Conservation (phyloP, 2,888 invertebrate genomes). For the Epirrita christyi region DNA sequence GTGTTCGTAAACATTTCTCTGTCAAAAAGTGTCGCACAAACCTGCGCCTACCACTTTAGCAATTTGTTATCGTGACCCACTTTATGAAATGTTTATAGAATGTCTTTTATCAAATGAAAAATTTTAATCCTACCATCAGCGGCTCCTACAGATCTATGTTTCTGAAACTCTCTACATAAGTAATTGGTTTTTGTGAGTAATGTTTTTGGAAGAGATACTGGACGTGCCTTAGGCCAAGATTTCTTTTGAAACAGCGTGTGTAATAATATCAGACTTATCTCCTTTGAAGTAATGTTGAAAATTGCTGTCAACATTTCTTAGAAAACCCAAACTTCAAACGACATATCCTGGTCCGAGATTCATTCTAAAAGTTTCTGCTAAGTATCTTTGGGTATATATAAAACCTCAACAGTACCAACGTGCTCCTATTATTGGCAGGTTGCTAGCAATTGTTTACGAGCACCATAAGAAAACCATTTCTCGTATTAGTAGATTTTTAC, state of each 20-base stretch:
- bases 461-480: constrained; percentile 24
- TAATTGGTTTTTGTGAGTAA: too few relatives aligned
- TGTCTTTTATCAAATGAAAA: background rate
- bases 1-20: constrained; percentile 21
- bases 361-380: too few relatives aligned
- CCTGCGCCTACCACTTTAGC: constrained; percentile 13
- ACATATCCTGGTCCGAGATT: background rate
- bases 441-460: constrained; percentile 18
- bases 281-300: too few relatives aligned
- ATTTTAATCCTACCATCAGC: too few relatives aligned
- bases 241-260: too few relatives aligned
- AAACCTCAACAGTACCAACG: background rate
- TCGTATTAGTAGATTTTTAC: constrained; percentile 29
- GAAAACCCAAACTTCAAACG: background rate
- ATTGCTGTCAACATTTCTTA: too few relatives aligned
- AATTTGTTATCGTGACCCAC: constrained; percentile 18
- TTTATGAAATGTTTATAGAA: constrained; percentile 10
- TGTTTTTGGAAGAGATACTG: too few relatives aligned
- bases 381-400: background rate
- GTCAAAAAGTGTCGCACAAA: constrained; percentile 28
- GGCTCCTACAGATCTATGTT: too few relatives aligned
- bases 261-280: too few relatives aligned
- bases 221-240: too few relatives aligned
- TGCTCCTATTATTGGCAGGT: constrained; percentile 8
- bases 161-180: too few relatives aligned